Evolutionary conservation across 2,797 vertebrate genomes (phyloP).

Genomic region (Helostoma temminkii): DNA sequence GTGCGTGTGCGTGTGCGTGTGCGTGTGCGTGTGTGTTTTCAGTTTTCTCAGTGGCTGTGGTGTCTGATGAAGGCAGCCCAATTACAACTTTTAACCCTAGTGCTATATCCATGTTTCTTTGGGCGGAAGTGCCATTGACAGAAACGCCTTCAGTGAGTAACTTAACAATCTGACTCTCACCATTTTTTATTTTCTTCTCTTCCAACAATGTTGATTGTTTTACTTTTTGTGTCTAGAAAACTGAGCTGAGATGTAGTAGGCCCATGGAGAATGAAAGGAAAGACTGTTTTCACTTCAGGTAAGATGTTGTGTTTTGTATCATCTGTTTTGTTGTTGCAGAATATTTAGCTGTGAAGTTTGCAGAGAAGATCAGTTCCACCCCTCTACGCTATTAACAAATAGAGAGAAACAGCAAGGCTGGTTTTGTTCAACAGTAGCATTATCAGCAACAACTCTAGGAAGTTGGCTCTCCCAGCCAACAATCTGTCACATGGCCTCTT

Average conservation of each 20-base stretch:
- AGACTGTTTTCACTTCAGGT: slow-evolving; percentile 93
- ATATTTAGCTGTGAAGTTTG: background rate
- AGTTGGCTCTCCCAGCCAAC: too few species aligned
- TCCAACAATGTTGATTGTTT: background rate
- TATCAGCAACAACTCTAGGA: too few species aligned
- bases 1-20: slow-evolving; percentile 9
- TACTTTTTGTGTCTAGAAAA: slow-evolving; percentile 75
- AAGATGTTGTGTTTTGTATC: slow-evolving; percentile 20
- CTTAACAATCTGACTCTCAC: background rate
- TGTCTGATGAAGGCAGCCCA: slow-evolving; percentile 89
- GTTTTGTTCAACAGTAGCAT: too few species aligned
- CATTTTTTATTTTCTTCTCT: background rate
- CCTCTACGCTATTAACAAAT: too few species aligned
- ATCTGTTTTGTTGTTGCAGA: background rate
- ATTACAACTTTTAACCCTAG: slow-evolving; percentile 87
- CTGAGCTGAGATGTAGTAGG: slow-evolving; percentile 87
- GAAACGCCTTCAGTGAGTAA: slow-evolving; percentile 81
- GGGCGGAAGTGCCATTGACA: slow-evolving; percentile 74
- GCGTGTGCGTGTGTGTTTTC: slow-evolving; percentile 33
- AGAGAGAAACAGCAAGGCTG: too few species aligned
- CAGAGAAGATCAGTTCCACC: too few species aligned
- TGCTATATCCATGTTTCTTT: slow-evolving; percentile 88
- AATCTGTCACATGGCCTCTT: too few species aligned
- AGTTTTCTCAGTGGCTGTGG: slow-evolving; percentile 91
- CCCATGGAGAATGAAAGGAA: slow-evolving; percentile 86